These are phyloP conservation scores for Podarcis lilfordi DNA, from an alignment of 2,797 vertebrate genomes.

Conservation along the genomic window DNA sequence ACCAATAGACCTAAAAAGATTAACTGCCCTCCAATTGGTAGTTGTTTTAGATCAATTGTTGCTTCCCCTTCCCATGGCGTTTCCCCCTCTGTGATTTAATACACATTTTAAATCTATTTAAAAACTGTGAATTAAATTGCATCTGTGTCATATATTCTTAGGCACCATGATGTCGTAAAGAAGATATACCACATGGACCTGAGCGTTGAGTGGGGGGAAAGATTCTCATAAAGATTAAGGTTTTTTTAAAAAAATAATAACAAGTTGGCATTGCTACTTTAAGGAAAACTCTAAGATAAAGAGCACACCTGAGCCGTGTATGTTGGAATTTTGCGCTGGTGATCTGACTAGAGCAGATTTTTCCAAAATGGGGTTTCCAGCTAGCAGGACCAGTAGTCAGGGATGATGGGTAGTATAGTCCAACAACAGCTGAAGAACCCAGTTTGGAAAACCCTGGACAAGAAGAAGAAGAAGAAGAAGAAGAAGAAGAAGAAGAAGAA, in stretches of 20 bases:
- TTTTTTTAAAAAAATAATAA: neutral
- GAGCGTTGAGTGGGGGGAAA: neutral
- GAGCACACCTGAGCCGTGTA: neutral
- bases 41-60: slow-evolving; percentile 17
- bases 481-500: too few species aligned
- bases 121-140: slow-evolving; percentile 5
- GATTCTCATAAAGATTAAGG: neutral
- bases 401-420: too few species aligned
- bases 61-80: slow-evolving; percentile 13
- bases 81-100: neutral
- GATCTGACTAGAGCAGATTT: neutral
- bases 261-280: neutral
- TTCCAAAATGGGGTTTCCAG: too few species aligned
- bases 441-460: too few species aligned
- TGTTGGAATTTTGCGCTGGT: neutral
- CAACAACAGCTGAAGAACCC: too few species aligned
- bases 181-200: slow-evolving; percentile 10
- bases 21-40: slow-evolving; percentile 17
- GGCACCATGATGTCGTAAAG: slow-evolving; percentile 18
- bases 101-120: slow-evolving; percentile 37
- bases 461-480: too few species aligned
- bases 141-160: neutral
- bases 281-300: slow-evolving; percentile 9
- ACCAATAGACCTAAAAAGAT: neutral
- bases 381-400: too few species aligned